Evolutionary conservation across 2,113 vertebrate genomes (phyloP).

Genomic region (Charina bottae): DNA sequence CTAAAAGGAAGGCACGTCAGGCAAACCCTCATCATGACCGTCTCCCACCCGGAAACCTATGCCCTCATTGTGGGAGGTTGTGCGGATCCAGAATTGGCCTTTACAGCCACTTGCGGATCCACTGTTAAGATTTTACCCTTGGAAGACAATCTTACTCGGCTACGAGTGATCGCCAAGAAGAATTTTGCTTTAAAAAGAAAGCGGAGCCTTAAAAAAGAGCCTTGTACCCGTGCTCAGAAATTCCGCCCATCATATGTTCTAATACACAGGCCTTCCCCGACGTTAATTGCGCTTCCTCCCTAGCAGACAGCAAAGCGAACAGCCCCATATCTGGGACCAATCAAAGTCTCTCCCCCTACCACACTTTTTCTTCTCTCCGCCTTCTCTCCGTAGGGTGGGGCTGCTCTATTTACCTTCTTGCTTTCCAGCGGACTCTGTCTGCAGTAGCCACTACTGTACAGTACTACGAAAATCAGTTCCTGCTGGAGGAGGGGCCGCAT

Average conservation of each 20-base stretch:
- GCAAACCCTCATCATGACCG: no score
- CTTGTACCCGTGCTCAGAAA: background rate
- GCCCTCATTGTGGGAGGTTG: no score
- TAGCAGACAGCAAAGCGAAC: background rate
- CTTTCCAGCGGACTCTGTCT: background rate
- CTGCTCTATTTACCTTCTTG: slow-evolving; percentile 17
- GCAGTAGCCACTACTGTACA: background rate
- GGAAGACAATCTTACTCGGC: no score
- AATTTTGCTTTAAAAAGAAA: background rate
- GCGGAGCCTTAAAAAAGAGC: background rate
- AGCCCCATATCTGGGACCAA: background rate
- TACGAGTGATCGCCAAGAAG: no score
- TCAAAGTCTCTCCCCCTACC: background rate
- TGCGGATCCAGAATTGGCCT: no score
- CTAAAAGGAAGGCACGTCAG: no score
- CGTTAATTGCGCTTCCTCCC: background rate
- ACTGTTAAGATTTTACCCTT: no score
- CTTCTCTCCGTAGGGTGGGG: background rate
- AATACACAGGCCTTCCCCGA: background rate
- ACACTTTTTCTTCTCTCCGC: background rate
- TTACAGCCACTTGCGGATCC: no score
- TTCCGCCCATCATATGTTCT: background rate
- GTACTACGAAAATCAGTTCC: background rate
- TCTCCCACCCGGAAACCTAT: no score
- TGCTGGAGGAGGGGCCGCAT: background rate